Base-by-base conservation (phyloP, 2,888 invertebrate species). In the Oscheius myriophilus region DNA sequence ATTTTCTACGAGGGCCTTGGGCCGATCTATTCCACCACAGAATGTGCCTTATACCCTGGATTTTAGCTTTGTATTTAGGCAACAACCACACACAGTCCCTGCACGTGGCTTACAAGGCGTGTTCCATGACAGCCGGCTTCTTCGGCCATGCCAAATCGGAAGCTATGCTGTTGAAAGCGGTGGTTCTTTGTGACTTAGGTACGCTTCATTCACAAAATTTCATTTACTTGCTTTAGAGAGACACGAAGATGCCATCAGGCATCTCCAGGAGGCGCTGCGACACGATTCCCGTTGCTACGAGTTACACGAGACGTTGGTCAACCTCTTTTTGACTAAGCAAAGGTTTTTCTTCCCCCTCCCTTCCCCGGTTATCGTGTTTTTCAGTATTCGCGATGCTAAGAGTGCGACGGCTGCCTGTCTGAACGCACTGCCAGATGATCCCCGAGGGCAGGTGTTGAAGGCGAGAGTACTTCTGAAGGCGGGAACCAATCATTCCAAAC, bases 111-210 rank as follows among this genome's bases (percentile, higher is more conserved):
- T 39, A 25, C 33, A 57, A 57, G 9, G 66, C 66, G 4, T 66
- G 63, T 46, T 46, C 23, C 51, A 43, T 33, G 41, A 57, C 41
- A 11, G 57, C n/a, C 1, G 18, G 26, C 12, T 57, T 26, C n/a
- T 43, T 23, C 4, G 55, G 42, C 7, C 55, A 46, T 14, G 33
- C 66, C 6, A 46, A 23, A 23, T 33, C 57, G 1, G 55, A 58
- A n/a, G 55, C 66, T 16, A 21, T 66, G 14, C 25, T 66, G n/a
- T 21, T 66, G 39, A 66, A 58, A 23, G n/a, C 66, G 12, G 9
- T 23, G 2, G 23, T 66, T 16, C 57, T 66, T 1, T 16, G 43
- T 0, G 58, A 66, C 18, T 26, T 57, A 12, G 66, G 66, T 66
- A n/a, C 4, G 33, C 12, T 53, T 1, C 1, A 7, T 64, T n/a